These are phyloP conservation scores for Eremophila alpestris DNA, from an alignment of 2,797 vertebrate genomes.

Conservation along the genomic window DNA sequence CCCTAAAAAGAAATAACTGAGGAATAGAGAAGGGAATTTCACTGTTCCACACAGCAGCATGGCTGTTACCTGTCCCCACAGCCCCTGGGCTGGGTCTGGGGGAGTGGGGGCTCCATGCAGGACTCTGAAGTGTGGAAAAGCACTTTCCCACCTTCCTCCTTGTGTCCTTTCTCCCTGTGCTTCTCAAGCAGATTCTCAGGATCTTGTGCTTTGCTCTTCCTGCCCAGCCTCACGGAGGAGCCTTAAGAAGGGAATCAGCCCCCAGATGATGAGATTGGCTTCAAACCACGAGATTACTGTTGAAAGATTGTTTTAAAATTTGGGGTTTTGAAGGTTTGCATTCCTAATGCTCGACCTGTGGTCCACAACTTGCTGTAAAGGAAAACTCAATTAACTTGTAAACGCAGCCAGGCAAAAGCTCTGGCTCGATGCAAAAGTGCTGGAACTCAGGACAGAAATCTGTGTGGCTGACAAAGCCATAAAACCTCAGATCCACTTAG, in stretches of 20 bases:
- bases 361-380: neutral
- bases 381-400: neutral
- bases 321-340: neutral
- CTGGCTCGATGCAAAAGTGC: neutral
- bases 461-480: neutral
- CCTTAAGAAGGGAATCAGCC: neutral
- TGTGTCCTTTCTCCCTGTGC: neutral
- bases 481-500: neutral
- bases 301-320: neutral
- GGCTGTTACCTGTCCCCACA: neutral
- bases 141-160: neutral
- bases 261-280: neutral
- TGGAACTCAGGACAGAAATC: neutral
- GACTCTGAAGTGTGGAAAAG: neutral
- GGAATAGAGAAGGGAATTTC: neutral
- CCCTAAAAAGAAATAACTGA: neutral
- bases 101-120: neutral
- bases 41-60: rapidly evolving
- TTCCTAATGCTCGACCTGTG: neutral
- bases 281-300: neutral
- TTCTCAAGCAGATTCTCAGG: neutral
- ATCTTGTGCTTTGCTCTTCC: neutral
- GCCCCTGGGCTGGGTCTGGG: neutral
- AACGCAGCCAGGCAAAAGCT: neutral
- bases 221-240: neutral